Percentiles rank a stretch among this genome's conserved stretches.
Conservation (phyloP, 2,888 invertebrate genomes). For the Allygus modestus region DNA sequence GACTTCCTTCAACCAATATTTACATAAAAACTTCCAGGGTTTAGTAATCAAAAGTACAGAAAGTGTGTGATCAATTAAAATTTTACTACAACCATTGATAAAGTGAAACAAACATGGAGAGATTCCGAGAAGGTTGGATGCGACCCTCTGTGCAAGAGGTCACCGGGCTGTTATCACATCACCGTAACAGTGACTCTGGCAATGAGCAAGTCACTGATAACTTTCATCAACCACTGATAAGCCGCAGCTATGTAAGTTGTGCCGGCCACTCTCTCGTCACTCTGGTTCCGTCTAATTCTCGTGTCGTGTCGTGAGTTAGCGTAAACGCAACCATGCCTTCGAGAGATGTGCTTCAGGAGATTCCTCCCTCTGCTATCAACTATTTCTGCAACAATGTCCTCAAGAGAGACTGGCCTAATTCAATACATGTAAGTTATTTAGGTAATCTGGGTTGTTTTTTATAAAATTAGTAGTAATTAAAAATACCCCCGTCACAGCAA, state of each 20-base stretch:
- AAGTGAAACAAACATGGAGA: background rate
- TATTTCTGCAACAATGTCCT: conserved; percentile 60
- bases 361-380: conserved; percentile 37
- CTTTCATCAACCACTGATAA: conserved; percentile 26
- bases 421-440: conserved; percentile 59
- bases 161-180: background rate
- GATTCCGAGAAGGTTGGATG: background rate
- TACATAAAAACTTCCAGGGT: background rate
- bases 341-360: conserved; percentile 59
- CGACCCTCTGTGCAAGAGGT: background rate
- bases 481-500: no score
- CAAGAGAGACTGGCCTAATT: conserved; percentile 61
- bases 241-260: conserved; percentile 8
- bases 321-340: background rate
- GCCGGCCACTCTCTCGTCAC: background rate
- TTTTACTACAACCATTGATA: conserved; percentile 16
- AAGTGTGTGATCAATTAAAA: background rate
- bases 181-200: background rate
- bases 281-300: background rate
- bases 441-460: no score
- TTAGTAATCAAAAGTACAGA: conserved; percentile 7
- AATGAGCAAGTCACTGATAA: conserved; percentile 20
- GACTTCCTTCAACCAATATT: conserved; percentile 15
- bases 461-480: no score
- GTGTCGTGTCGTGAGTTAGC: background rate